Percentiles rank a stretch among this genome's conserved stretches.
Conservation (phyloP, 2,797 vertebrate species). For the Danio albolineatus region DNA sequence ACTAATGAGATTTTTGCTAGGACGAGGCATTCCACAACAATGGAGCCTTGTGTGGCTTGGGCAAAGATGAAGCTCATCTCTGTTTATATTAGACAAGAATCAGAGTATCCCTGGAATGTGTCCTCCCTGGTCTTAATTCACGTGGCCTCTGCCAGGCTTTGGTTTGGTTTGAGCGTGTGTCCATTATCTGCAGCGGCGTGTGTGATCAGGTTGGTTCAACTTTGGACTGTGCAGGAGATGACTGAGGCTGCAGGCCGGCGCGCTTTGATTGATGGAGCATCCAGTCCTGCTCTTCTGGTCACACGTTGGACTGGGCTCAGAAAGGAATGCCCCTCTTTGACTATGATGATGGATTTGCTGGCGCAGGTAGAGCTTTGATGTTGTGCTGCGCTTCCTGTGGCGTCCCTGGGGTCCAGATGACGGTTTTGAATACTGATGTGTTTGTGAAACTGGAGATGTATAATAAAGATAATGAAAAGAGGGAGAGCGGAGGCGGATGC, state of each 20-base stretch:
- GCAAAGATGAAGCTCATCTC: neutral
- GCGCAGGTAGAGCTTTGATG: conserved; percentile 44
- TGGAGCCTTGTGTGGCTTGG: neutral
- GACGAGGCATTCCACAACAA: neutral
- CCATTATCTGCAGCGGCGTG: conserved; percentile 24
- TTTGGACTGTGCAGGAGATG: conserved; percentile 48
- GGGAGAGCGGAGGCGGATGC: neutral
- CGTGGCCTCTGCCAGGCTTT: neutral
- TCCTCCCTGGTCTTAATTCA: conserved; percentile 27
- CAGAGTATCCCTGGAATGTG: conserved; percentile 36
- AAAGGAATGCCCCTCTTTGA: conserved; percentile 46
- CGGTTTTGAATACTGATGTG: conserved; percentile 25
- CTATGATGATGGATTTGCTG: conserved; percentile 47
- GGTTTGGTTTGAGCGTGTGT: neutral
- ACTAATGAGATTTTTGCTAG: conserved; percentile 32
- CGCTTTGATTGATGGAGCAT: conserved; percentile 51
- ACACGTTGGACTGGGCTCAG: conserved; percentile 21
- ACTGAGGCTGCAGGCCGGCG: neutral
- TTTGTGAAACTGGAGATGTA: conserved; percentile 40
- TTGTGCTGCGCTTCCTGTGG: conserved; percentile 15
- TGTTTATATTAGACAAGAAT: conserved; percentile 9
- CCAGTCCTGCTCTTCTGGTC: conserved; percentile 6
- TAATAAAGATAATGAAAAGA: conserved; percentile 36
- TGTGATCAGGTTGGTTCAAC: conserved; percentile 43
- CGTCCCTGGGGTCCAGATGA: conserved; percentile 31